These are phyloP conservation scores for Seriola dumerili DNA, from an alignment of 2,113 vertebrate genomes.

Conservation along the genomic window DNA sequence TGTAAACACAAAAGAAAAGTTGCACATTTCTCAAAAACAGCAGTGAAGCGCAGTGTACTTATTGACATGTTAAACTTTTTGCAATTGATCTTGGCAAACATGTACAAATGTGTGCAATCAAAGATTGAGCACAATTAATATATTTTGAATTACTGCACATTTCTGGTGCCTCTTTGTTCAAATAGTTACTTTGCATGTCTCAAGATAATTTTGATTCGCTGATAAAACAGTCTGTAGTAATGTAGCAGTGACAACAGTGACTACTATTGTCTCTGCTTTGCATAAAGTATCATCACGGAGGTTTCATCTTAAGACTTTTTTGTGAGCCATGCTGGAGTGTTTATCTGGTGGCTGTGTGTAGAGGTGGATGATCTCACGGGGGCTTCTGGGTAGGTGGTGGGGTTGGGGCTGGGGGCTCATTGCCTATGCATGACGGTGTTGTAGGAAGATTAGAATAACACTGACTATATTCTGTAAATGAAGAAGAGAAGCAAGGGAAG, in stretches of 20 bases:
- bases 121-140: conserved; percentile 11
- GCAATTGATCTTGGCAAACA: neutral
- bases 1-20: neutral
- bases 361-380: conserved; percentile 86
- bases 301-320: conserved; percentile 75
- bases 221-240: conserved; percentile 45
- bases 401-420: conserved; percentile 90
- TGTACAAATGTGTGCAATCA: conserved; percentile 5
- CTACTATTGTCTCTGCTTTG: conserved; percentile 51
- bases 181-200: conserved; percentile 25
- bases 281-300: conserved; percentile 60
- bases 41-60: neutral
- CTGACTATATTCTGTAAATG: conserved; percentile 99
- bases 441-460: conserved; percentile 99
- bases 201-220: conserved; percentile 20
- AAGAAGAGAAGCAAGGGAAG: conserved; percentile 95
- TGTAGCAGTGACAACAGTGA: conserved; percentile 19
- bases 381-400: conserved; percentile 78
- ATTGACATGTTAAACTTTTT: conserved; percentile 2
- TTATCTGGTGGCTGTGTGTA: conserved; percentile 90
- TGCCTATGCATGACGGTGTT: conserved; percentile 97
- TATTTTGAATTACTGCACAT: conserved; percentile 10
- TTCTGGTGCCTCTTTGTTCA: conserved; percentile 23
- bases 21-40: neutral
- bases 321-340: conserved; percentile 86